phyloP scores from a whole-genome alignment of 2,113 vertebrate genomes.

The Abramis brama region DNA sequence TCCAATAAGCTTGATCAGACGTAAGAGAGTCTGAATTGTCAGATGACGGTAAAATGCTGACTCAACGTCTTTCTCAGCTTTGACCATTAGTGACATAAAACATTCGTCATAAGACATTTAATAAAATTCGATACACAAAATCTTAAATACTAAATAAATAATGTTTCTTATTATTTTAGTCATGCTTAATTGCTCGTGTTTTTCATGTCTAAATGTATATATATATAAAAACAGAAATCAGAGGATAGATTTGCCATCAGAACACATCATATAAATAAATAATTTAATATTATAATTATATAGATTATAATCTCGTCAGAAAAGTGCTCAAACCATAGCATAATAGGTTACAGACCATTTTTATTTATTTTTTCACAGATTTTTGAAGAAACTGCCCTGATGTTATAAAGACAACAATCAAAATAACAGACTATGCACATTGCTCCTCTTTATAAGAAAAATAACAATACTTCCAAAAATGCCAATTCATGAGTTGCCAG shows the following conservation, averaged over 20 bases:
- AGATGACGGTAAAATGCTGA: conserved; percentile 9
- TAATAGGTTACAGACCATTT: too few species aligned
- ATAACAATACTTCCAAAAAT: neutral
- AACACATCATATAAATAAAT: neutral
- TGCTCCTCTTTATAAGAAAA: neutral
- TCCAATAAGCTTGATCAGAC: neutral
- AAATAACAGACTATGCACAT: neutral
- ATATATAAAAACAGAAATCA: too few species aligned
- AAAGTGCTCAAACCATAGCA: neutral
- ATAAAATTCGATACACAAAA: neutral
- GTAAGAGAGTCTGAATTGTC: neutral
- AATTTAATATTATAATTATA: neutral
- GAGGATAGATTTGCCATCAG: neutral
- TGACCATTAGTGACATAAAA: neutral
- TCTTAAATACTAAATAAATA: neutral
- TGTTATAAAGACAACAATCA: neutral
- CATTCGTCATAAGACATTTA: neutral
- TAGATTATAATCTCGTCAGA: neutral
- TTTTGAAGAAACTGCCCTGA: neutral
- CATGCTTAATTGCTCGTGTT: too few species aligned
- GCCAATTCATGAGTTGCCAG: neutral
- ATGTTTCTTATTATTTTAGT: neutral
- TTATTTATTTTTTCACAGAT: neutral
- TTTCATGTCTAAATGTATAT: too few species aligned
- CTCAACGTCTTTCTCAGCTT: neutral